Evolutionary conservation across 2,113 vertebrate species (phyloP).

Genomic region (Sylvilagus bachmani): DNA sequence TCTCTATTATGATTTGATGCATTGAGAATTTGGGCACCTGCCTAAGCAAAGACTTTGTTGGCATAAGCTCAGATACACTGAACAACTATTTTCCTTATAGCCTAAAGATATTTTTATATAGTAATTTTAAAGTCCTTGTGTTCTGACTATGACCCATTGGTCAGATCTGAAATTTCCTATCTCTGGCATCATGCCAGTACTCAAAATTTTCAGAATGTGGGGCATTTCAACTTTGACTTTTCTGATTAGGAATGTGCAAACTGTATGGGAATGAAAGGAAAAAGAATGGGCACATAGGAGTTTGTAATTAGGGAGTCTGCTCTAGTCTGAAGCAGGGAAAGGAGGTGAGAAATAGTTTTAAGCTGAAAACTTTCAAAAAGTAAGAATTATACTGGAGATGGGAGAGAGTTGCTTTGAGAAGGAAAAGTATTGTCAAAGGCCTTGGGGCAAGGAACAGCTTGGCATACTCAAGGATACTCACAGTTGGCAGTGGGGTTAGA

Average conservation of each 20-base stretch:
- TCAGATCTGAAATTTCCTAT: too few species aligned
- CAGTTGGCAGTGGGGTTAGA: background rate
- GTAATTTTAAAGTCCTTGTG: too few species aligned
- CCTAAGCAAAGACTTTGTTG: background rate
- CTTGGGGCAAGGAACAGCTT: background rate
- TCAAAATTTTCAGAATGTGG: too few species aligned
- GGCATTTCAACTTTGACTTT: too few species aligned
- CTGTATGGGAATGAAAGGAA: background rate
- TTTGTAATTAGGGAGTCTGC: accelerated
- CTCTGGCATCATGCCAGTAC: too few species aligned
- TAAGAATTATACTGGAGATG: background rate
- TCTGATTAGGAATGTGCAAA: too few species aligned
- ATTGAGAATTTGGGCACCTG: background rate
- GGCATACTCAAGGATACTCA: background rate
- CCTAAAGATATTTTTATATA: too few species aligned
- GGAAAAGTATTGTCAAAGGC: background rate
- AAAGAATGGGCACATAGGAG: background rate
- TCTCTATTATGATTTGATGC: background rate
- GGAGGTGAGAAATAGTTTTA: background rate
- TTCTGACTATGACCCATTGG: too few species aligned
- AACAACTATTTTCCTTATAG: background rate
- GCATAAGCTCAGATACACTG: background rate
- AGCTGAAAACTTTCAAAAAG: background rate
- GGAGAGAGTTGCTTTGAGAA: background rate
- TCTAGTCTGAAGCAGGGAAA: background rate